Percentiles rank a stretch among this genome's conserved stretches.
Evolutionary conservation across 64 coral and sea anemone genomes (phyloP).

Genomic region (Actinia tenebrosa): DNA sequence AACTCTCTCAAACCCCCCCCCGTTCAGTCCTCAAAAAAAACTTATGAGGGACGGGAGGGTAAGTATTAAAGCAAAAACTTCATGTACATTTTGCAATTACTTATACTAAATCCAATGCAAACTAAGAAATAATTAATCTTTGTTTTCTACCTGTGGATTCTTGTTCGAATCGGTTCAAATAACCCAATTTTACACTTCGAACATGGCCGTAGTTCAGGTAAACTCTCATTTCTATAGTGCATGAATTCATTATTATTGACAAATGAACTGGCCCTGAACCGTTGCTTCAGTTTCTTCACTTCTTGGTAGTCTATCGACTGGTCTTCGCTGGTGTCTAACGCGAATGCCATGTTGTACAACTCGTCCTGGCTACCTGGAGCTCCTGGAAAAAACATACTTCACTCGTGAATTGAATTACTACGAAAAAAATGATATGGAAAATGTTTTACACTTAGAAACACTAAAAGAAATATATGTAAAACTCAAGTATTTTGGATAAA

Average conservation of each 20-base stretch:
- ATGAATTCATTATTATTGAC: background rate
- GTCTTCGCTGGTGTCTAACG: slow-evolving; percentile 65
- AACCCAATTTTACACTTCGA: slow-evolving; percentile 43
- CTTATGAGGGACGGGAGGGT: too few relatives aligned
- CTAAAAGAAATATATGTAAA: too few relatives aligned
- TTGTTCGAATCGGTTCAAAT: slow-evolving; percentile 20
- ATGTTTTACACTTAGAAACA: background rate
- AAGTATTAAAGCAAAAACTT: too few relatives aligned
- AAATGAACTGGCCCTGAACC: background rate
- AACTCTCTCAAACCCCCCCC: too few relatives aligned
- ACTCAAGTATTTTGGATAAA: too few relatives aligned
- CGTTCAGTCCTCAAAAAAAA: too few relatives aligned
- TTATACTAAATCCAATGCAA: too few relatives aligned
- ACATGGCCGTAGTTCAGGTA: slow-evolving; percentile 23
- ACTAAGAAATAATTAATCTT: too few relatives aligned
- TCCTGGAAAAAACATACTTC: slow-evolving; percentile 2
- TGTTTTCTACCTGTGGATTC: background rate
- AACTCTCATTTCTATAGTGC: background rate
- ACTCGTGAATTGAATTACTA: background rate
- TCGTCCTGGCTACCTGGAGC: slow-evolving; percentile 59
- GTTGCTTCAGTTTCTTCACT: slow-evolving; percentile 25
- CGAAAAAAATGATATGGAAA: background rate
- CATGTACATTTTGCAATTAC: too few relatives aligned
- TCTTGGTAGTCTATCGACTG: slow-evolving; percentile 55
- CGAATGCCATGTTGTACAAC: slow-evolving; percentile 46